These are phyloP conservation scores for Apodemus speciosus DNA, from an alignment of 2,113 vertebrate genomes.

Conservation along the genomic window DNA sequence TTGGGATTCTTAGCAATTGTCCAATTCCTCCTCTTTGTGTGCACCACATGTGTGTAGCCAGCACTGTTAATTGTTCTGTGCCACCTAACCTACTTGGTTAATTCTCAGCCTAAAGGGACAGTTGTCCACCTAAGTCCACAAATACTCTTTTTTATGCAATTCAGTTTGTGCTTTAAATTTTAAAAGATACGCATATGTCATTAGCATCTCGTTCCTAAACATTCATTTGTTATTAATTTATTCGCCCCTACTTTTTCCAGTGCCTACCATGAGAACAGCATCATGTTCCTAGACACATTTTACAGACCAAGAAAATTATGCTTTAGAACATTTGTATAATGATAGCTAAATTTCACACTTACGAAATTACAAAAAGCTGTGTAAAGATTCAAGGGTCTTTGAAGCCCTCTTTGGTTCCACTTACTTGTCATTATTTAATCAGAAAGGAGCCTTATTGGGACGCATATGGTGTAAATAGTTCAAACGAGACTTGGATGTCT, in stretches of 20 bases:
- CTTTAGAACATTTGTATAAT: conserved; percentile 78
- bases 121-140: background rate
- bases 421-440: conserved; percentile 81
- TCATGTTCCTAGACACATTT: conserved; percentile 63
- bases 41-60: background rate
- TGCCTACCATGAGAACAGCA: conserved; percentile 6
- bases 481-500: conserved; percentile 73
- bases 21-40: background rate
- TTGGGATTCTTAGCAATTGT: conserved; percentile 33
- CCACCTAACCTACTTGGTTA: background rate
- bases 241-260: conserved; percentile 38
- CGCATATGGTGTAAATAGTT: conserved; percentile 74
- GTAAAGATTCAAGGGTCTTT: conserved; percentile 70
- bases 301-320: conserved; percentile 72
- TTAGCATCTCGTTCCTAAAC: conserved; percentile 31
- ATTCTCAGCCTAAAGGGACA: background rate
- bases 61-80: background rate
- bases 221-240: conserved; percentile 59
- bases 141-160: conserved; percentile 39
- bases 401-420: conserved; percentile 77
- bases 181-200: conserved; percentile 9
- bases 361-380: conserved; percentile 79
- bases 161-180: conserved; percentile 49
- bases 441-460: conserved; percentile 70
- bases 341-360: conserved; percentile 78